Conservation (phyloP, 2,797 vertebrate species). For the Micromesistius poutassou region DNA sequence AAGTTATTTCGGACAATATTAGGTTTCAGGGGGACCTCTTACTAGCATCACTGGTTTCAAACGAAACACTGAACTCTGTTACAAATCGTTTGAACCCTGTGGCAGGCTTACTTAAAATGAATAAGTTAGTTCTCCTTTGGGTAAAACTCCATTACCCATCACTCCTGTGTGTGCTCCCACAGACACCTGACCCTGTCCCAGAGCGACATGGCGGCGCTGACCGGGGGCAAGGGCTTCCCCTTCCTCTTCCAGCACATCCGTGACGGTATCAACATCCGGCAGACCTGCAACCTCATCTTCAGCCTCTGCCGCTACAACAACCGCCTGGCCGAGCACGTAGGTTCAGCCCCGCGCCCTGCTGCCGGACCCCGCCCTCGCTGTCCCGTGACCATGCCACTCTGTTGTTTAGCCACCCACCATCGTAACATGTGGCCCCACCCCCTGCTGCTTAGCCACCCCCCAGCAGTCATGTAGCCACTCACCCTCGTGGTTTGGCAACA, state of each 20-base stretch:
- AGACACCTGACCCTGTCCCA: slow-evolving; percentile 97
- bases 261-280: slow-evolving; percentile 97
- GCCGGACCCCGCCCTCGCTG: not conserved
- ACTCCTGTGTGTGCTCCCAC: slow-evolving; percentile 31
- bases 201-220: slow-evolving; percentile 97
- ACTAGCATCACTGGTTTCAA: not conserved
- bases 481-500: no score
- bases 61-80: not conserved
- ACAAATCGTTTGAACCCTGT: not conserved
- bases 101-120: not conserved
- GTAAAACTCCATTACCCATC: not conserved
- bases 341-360: slow-evolving; percentile 44
- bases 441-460: no score
- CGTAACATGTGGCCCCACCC: no score
- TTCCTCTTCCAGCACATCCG: slow-evolving; percentile 99
- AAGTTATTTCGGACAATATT: not conserved
- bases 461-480: no score
- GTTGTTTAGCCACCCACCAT: no score
- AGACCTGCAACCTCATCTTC: slow-evolving; percentile 98
- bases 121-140: not conserved
- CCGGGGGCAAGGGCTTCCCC: slow-evolving; percentile 96
- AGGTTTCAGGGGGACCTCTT: not conserved
- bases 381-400: not conserved
- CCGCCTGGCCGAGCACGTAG: slow-evolving; percentile 93
- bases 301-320: slow-evolving; percentile 98